These are phyloP conservation scores for Pachypeltis micranthus DNA, from an alignment of 1,140 invertebrate genomes.

Conservation along the genomic window DNA sequence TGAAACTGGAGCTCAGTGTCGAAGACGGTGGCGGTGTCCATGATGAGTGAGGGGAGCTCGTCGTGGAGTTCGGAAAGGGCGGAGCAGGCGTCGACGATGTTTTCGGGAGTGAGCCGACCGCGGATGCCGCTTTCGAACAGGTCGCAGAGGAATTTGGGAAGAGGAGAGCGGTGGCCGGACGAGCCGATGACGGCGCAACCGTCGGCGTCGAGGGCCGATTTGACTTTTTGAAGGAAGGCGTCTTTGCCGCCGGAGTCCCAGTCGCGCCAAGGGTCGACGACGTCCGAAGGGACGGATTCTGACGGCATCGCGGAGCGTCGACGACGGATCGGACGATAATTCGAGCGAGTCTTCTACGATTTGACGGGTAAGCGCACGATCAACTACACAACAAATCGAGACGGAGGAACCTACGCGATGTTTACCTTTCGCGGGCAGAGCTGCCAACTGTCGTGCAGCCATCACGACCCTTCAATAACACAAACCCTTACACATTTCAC, in stretches of 20 bases:
- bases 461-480: too few species aligned
- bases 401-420: too few species aligned
- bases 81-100: conserved; percentile 26
- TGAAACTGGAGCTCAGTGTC: conserved; percentile 58
- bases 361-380: too few species aligned
- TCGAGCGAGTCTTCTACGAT: too few species aligned
- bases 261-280: conserved; percentile 12
- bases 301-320: background rate
- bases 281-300: background rate
- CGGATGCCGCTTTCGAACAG: conserved; percentile 31
- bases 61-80: conserved; percentile 37
- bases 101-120: conserved; percentile 31
- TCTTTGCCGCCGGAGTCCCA: conserved; percentile 4
- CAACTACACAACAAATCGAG: too few species aligned
- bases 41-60: conserved; percentile 60
- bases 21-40: conserved; percentile 65
- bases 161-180: background rate
- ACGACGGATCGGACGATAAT: too few species aligned
- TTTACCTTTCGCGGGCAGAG: too few species aligned
- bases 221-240: background rate
- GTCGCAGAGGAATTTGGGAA: conserved; percentile 27
- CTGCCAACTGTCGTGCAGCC: too few species aligned
- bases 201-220: background rate
- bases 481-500: too few species aligned
- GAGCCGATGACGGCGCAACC: background rate